Percentiles rank a stretch among this genome's conserved stretches.
Evolutionary conservation across 2,888 invertebrate genomes (phyloP).

Genomic region (Zhengitettix transpicula): DNA sequence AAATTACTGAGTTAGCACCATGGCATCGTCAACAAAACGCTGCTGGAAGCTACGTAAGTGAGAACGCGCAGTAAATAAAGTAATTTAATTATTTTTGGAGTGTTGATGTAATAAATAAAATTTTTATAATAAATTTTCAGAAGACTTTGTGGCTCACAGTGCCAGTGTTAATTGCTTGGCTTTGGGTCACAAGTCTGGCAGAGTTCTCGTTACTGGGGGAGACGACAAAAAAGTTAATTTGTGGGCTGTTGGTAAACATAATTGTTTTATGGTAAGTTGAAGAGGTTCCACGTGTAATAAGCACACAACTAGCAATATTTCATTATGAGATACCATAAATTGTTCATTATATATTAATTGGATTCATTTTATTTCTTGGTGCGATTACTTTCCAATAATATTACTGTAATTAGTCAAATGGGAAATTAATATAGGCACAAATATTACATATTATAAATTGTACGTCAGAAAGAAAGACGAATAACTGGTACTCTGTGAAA

Average conservation of each 20-base stretch:
- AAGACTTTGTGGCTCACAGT: constrained; percentile 73
- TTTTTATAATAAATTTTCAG: constrained; percentile 30
- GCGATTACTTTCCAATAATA: too few relatives aligned
- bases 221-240: constrained; percentile 94
- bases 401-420: too few relatives aligned
- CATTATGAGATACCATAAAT: too few relatives aligned
- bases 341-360: too few relatives aligned
- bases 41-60: constrained; percentile 73
- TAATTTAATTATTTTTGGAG: constrained; percentile 5
- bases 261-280: constrained; percentile 75
- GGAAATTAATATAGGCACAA: too few relatives aligned
- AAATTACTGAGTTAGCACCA: constrained; percentile 1
- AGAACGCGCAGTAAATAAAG: too few relatives aligned
- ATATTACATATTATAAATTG: too few relatives aligned
- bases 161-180: constrained; percentile 78
- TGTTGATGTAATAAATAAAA: constrained; percentile 7
- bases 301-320: too few relatives aligned
- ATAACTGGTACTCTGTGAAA: too few relatives aligned
- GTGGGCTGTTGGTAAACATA: constrained; percentile 90
- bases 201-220: constrained; percentile 85
- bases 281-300: too few relatives aligned
- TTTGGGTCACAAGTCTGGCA: constrained; percentile 77
- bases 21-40: constrained; percentile 37
- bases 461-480: too few relatives aligned
- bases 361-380: too few relatives aligned